Base-by-base conservation (phyloP, 2,888 invertebrate species). In the Catocala fraxini region DNA sequence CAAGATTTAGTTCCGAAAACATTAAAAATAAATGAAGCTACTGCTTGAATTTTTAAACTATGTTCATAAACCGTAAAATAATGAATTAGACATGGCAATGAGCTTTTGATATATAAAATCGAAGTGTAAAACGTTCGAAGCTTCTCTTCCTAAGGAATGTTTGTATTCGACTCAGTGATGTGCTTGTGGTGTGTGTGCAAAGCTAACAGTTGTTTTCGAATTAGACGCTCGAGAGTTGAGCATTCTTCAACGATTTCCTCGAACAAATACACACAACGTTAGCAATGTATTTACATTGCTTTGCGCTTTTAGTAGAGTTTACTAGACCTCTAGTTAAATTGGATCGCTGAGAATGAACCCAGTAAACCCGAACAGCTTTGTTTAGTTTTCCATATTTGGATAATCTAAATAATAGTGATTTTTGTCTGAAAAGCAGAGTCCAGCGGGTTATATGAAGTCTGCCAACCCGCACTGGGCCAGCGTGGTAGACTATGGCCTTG, bases 151-250 rank as follows among this genome's bases (percentile, higher is more conserved):
- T 48, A 15, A 15, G 15, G 47, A 60, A 60, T 54, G 55, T 63
- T 63, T 52, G 45, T 48, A 70, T 51, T 43, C 35, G 25, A 58
- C 47, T 66, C 7, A 15, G 25, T 25, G 4, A 25, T 25, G 25
- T 34, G 46, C 42, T 2, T n/a, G 58, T 54, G 34, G 25, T 59
- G 33, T 34, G 49, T 11, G 56, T 56, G 59, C 49, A 35, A 67
- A 49, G 51, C 48, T 61, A 13, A 54, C 63, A 49, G 63, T 67
- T 63, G 63, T 71, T 63, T 67, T 61, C 39, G 41, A 71, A 63
- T 68, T 68, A 71, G 52, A 59, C 56, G 56, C 49, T 51, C 25
- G 60, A 49, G 34, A 35, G 41, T 0, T 41, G 13, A 56, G 51
- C 67, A 70, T 71, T 63, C 56, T 63, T 68, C 43, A 59, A 70